These are phyloP conservation scores for Thamnophis elegans DNA, from an alignment of 2,797 vertebrate genomes.

Conservation along the genomic window DNA sequence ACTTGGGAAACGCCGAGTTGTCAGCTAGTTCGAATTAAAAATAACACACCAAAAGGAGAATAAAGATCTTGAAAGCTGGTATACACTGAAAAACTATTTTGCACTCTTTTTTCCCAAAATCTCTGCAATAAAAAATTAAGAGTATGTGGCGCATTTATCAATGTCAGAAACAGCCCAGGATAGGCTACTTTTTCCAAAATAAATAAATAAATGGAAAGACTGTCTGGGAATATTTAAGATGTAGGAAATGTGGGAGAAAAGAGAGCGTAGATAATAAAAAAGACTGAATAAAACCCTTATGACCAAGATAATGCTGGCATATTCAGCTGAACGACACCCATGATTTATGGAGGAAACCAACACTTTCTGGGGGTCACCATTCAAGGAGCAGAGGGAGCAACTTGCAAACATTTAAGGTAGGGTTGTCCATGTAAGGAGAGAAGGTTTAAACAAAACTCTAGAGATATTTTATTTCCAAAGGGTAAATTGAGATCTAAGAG, in stretches of 20 bases:
- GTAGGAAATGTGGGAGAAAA: background rate
- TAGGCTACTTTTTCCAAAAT: background rate
- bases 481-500: background rate
- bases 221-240: background rate
- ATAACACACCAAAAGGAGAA: background rate
- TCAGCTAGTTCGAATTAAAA: no score
- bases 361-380: background rate
- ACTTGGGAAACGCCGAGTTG: no score
- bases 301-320: background rate
- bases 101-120: background rate
- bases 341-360: background rate
- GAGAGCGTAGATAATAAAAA: background rate
- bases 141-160: background rate
- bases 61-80: no score
- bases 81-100: background rate
- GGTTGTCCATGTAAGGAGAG: background rate
- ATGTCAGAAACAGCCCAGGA: background rate
- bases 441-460: background rate
- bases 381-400: background rate
- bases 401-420: background rate
- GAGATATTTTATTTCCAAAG: background rate
- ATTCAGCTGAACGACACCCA: background rate
- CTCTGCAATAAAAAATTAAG: background rate
- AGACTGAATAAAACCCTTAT: background rate
- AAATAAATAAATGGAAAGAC: background rate